Conservation (phyloP, 1,140 invertebrate genomes). For the Cotesia chilonis region DNA sequence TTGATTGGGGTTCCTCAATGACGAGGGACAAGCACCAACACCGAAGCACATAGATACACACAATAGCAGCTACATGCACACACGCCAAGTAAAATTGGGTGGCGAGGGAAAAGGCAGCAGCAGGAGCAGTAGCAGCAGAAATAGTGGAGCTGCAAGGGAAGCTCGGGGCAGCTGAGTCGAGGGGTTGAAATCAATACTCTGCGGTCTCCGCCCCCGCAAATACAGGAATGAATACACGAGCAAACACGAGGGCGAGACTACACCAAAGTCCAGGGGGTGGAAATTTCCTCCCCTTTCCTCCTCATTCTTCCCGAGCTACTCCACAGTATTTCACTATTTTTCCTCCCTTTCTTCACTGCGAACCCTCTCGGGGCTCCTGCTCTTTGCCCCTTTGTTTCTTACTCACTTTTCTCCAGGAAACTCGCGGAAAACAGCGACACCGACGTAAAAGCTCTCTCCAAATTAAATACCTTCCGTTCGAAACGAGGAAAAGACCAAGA, state of each 20-base stretch:
- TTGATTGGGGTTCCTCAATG: constrained; percentile 31
- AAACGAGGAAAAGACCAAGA: background rate
- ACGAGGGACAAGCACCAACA: constrained; percentile 13
- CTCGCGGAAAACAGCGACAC: constrained; percentile 39
- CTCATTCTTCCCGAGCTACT: constrained; percentile 18
- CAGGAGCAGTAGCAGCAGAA: constrained; percentile 40
- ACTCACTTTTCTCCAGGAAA: constrained; percentile 19
- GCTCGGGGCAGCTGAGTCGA: constrained; percentile 23
- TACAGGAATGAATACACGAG: constrained; percentile 57
- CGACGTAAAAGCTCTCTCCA: constrained; percentile 37
- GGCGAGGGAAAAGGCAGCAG: constrained; percentile 41
- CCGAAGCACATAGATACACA: no score
- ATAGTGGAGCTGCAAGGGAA: constrained; percentile 38
- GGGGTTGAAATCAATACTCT: constrained; percentile 63
- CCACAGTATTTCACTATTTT: background rate
- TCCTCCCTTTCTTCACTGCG: background rate
- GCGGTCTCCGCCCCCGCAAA: constrained; percentile 61
- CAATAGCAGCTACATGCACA: background rate
- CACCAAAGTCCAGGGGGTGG: constrained; percentile 14
- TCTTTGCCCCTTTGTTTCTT: constrained; percentile 25
- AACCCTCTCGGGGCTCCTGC: constrained; percentile 14
- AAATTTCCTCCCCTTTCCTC: constrained; percentile 23
- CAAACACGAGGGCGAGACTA: constrained; percentile 49
- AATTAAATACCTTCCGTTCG: constrained; percentile 41
- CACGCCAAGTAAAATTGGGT: constrained; percentile 28